Conservation (phyloP, 2,888 invertebrate genomes). For the Zonitis immaculata region DNA sequence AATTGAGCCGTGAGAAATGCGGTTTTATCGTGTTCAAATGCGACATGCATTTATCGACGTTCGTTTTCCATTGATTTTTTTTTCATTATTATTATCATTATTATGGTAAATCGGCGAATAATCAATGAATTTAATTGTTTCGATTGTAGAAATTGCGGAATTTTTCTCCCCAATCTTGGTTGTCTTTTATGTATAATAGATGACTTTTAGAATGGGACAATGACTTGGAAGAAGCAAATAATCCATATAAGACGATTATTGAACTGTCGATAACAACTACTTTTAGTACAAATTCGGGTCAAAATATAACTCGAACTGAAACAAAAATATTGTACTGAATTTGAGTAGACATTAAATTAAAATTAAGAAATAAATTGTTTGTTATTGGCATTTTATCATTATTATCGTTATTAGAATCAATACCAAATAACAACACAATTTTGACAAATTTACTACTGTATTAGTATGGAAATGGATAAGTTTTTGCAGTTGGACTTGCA, state of each 20-base stretch:
- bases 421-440: not conserved
- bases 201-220: slow-evolving; percentile 2
- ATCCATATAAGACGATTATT: slow-evolving; percentile 5
- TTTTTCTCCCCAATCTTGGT: not conserved
- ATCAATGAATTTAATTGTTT: not conserved
- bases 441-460: not conserved
- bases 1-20: not conserved
- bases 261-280: slow-evolving; percentile 4
- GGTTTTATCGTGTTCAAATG: not conserved
- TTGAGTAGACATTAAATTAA: too few relatives aligned
- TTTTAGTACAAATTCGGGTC: not conserved
- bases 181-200: not conserved
- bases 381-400: not conserved
- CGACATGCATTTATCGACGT: not conserved
- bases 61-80: not conserved
- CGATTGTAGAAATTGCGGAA: not conserved
- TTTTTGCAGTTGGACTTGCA: slow-evolving; percentile 20
- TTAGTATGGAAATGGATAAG: slow-evolving; percentile 17
- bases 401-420: too few relatives aligned
- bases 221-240: slow-evolving; percentile 5
- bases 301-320: not conserved
- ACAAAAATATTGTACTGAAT: not conserved
- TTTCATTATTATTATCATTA: too few relatives aligned
- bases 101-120: too few relatives aligned
- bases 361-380: not conserved